Conservation (phyloP, 2,888 invertebrate genomes). For the Euphydryas editha region DNA sequence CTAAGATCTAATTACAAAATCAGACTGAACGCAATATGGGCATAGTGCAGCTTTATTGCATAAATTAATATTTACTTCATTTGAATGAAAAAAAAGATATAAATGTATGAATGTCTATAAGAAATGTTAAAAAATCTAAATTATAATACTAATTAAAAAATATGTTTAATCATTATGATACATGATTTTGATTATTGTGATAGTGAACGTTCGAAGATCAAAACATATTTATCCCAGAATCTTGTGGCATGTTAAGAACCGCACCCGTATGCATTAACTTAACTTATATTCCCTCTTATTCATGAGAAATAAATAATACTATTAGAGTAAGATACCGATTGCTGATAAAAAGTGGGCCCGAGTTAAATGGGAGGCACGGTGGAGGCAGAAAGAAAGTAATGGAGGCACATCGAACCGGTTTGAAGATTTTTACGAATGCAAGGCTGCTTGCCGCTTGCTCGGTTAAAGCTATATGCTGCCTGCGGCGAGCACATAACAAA, state of each 20-base stretch:
- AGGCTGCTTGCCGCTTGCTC: conserved; percentile 67
- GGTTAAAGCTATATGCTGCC: conserved; percentile 72
- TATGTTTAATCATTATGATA: neutral
- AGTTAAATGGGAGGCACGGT: conserved; percentile 83
- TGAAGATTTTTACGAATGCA: conserved; percentile 83
- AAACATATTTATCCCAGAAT: conserved; percentile 70
- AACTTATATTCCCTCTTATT: conserved; percentile 81
- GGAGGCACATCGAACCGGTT: conserved; percentile 83
- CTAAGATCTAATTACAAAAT: conserved; percentile 7
- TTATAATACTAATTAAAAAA: neutral
- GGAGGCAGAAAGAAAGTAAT: conserved; percentile 83
- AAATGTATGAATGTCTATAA: neutral
- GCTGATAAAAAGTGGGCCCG: conserved; percentile 83
- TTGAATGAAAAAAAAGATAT: neutral
- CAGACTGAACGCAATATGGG: neutral
- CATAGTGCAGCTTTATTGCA: neutral
- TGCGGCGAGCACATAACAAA: conserved; percentile 74
- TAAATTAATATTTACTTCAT: neutral
- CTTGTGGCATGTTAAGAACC: conserved; percentile 77
- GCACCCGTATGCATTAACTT: conserved; percentile 79
- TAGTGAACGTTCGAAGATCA: conserved; percentile 53
- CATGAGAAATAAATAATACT: conserved; percentile 84
- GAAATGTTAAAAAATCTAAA: too few relatives aligned
- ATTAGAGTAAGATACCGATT: conserved; percentile 83
- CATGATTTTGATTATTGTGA: neutral